Percentiles rank a stretch among this genome's conserved stretches.
Conservation (phyloP, 2,888 invertebrate genomes). For the Zeuzera pyrina region DNA sequence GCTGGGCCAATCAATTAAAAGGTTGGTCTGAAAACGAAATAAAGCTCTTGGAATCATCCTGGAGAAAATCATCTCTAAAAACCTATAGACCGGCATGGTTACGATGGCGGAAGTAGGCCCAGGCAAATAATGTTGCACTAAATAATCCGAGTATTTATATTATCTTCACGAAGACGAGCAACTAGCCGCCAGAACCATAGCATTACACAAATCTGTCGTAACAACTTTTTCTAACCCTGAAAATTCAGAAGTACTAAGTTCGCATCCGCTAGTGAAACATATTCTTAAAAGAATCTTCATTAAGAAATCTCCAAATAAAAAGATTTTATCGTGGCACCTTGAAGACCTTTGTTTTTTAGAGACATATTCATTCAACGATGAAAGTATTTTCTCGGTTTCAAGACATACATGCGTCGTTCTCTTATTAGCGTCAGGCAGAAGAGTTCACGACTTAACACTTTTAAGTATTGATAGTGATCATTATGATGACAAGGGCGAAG, state of each 20-base stretch:
- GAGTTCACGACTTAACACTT: conserved; percentile 19
- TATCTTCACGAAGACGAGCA: conserved; percentile 8
- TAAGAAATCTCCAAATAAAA: conserved; percentile 1
- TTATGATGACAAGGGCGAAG: conserved; percentile 10
- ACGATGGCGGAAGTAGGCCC: conserved; percentile 8
- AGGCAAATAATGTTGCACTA: neutral
- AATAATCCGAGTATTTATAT: conserved; percentile 6
- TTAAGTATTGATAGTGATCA: conserved; percentile 10
- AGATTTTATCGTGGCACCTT: neutral
- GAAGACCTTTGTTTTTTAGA: neutral
- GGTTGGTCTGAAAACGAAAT: conserved; percentile 8
- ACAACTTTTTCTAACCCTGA: conserved; percentile 15
- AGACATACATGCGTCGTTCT: conserved; percentile 9
- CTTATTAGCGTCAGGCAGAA: conserved; percentile 15
- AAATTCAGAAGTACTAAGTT: conserved; percentile 3
- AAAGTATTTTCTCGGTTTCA: conserved; percentile 5
- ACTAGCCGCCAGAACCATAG: conserved; percentile 15
- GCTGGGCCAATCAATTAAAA: conserved; percentile 12
- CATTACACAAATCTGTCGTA: conserved; percentile 20
- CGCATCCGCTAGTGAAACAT: conserved; percentile 14
- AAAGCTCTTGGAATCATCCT: conserved; percentile 7
- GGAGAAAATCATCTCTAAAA: conserved; percentile 15
- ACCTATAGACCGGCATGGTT: conserved; percentile 14
- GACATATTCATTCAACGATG: neutral
- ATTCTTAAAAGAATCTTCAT: conserved; percentile 13